phyloP scores from a whole-genome alignment of 2,888 invertebrate species.

The Notodonta dromedarius region DNA sequence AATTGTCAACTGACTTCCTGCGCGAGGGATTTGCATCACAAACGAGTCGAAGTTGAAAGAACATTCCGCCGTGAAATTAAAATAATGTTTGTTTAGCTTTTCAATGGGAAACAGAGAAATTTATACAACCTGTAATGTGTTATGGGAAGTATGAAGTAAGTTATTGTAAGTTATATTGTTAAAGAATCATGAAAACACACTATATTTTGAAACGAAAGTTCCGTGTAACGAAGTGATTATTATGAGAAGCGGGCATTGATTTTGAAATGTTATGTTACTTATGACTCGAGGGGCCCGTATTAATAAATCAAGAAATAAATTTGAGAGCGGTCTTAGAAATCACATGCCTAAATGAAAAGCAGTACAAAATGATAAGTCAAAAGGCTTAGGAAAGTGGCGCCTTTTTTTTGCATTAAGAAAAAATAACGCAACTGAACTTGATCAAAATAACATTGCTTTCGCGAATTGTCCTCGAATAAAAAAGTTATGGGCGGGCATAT shows the following conservation, averaged over 20 bases:
- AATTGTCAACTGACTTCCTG: not conserved
- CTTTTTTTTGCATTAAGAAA: no score
- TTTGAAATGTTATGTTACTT: not conserved
- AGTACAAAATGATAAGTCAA: no score
- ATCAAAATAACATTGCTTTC: no score
- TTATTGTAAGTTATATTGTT: not conserved
- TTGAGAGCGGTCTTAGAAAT: no score
- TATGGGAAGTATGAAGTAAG: not conserved
- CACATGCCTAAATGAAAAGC: no score
- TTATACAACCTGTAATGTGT: not conserved
- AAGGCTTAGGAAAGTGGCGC: no score
- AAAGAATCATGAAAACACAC: not conserved
- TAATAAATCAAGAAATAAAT: no score
- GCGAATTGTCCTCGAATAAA: no score
- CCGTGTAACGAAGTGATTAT: not conserved
- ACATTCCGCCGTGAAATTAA: constrained; percentile 13
- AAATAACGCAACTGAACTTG: no score
- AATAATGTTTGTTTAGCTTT: constrained; percentile 27
- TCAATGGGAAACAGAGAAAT: not conserved
- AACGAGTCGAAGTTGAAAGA: constrained; percentile 13
- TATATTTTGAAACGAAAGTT: not conserved
- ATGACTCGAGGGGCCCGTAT: no score
- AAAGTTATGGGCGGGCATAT: not conserved
- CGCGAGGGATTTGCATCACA: constrained; percentile 31
- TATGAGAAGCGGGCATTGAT: not conserved